Conservation (phyloP, 2,888 invertebrate species). For the Orthosia gothica region DNA sequence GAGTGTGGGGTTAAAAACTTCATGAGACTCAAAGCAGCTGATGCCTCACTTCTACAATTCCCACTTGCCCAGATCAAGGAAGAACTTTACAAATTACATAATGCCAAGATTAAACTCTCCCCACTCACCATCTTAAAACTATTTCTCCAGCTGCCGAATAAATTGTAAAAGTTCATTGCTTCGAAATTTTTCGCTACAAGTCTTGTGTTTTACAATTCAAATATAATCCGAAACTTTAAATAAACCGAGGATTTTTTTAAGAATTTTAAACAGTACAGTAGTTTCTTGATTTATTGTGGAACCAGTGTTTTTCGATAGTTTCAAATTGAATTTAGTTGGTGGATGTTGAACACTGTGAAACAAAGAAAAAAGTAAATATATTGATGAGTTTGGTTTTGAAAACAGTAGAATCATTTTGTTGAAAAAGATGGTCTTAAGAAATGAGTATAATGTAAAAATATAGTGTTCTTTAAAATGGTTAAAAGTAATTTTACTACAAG, state of each 20-base stretch:
- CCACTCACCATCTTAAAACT: constrained; percentile 45
- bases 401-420: not conserved
- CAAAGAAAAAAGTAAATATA: constrained; percentile 8
- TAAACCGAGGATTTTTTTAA: constrained; percentile 49
- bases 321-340: constrained; percentile 38
- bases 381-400: constrained; percentile 24
- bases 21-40: constrained; percentile 13
- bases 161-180: constrained; percentile 59
- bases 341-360: constrained; percentile 17
- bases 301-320: constrained; percentile 41
- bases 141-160: constrained; percentile 48
- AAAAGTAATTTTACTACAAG: no score
- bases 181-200: constrained; percentile 46
- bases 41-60: constrained; percentile 29
- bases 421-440: not conserved
- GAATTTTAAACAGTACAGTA: constrained; percentile 49
- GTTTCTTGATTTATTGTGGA: constrained; percentile 43
- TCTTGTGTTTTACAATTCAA: constrained; percentile 68
- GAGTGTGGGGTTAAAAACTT: constrained; percentile 28
- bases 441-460: no score
- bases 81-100: constrained; percentile 50
- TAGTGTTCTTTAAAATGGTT: not conserved
- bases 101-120: constrained; percentile 47
- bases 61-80: constrained; percentile 27
- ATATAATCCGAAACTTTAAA: constrained; percentile 67